These are phyloP conservation scores for pig (Sus scrofa) DNA, from an alignment of 2,113 vertebrate genomes.

Conservation along the genomic window DNA sequence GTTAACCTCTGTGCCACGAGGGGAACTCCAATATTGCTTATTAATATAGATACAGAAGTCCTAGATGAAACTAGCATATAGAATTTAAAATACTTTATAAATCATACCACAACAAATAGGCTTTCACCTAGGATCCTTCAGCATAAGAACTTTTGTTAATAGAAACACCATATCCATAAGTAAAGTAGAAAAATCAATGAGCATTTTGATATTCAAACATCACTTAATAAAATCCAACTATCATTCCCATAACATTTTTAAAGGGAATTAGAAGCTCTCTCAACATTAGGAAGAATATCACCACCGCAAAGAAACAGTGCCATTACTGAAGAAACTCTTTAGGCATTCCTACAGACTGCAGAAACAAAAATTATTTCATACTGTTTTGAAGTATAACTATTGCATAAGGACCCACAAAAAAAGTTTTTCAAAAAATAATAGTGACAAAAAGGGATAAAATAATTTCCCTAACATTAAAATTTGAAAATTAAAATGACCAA, in stretches of 20 bases:
- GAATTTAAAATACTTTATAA: slow-evolving; percentile 41
- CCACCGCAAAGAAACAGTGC: background rate
- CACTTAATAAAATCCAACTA: slow-evolving; percentile 34
- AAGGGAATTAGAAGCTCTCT: background rate
- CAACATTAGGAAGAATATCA: background rate
- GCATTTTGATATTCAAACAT: background rate
- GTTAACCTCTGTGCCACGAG: too few species aligned
- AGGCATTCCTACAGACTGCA: background rate
- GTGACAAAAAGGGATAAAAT: background rate
- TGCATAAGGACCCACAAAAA: background rate
- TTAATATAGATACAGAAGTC: background rate
- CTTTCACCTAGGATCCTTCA: background rate
- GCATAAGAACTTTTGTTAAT: background rate
- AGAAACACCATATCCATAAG: background rate
- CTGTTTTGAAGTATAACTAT: background rate
- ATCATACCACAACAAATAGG: background rate
- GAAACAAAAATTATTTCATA: slow-evolving; percentile 2
- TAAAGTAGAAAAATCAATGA: background rate
- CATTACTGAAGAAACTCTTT: background rate
- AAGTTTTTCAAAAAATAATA: background rate
- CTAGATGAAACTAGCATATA: slow-evolving; percentile 18
- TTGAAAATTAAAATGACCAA: slow-evolving; percentile 41
- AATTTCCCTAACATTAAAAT: background rate
- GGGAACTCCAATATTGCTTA: too few species aligned
- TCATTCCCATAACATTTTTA: slow-evolving; percentile 32